phyloP scores from a whole-genome alignment of 2,113 vertebrate genomes.

The Podilymbus podiceps region DNA sequence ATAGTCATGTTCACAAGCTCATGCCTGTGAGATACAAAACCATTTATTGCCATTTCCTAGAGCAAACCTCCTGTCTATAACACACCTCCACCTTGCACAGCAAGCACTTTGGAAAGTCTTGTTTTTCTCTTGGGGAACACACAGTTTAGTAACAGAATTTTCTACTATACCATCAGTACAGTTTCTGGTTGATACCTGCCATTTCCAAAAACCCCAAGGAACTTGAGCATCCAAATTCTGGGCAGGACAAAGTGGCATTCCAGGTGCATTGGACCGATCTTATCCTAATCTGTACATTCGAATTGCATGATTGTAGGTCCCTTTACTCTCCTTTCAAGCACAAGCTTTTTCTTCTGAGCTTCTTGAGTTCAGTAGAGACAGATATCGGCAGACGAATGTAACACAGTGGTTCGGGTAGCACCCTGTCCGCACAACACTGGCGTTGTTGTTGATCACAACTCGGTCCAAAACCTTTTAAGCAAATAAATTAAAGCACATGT shows the following conservation, averaged over 20 bases:
- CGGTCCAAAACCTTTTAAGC: not conserved
- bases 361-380: not conserved
- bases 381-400: not conserved
- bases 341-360: not conserved
- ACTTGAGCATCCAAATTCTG: not conserved
- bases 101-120: not conserved
- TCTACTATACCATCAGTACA: not conserved
- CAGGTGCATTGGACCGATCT: not conserved
- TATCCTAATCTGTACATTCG: not conserved
- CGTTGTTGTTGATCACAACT: not conserved
- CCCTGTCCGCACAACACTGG: not conserved
- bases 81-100: not conserved
- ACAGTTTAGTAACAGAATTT: not conserved
- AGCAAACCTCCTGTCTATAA: not conserved
- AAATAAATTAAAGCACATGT: not conserved
- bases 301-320: not conserved
- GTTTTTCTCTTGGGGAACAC: not conserved
- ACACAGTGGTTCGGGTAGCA: rapidly evolving
- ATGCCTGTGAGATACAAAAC: not conserved
- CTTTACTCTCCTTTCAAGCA: not conserved
- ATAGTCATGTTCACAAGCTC: not conserved
- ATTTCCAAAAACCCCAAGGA: not conserved
- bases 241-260: not conserved
- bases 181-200: not conserved
- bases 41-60: not conserved